A percentile compares a stretch with the other conserved stretches of the same genome.
phyloP scores from a whole-genome alignment of 1,140 invertebrate genomes.

The Bacillus rossius region DNA sequence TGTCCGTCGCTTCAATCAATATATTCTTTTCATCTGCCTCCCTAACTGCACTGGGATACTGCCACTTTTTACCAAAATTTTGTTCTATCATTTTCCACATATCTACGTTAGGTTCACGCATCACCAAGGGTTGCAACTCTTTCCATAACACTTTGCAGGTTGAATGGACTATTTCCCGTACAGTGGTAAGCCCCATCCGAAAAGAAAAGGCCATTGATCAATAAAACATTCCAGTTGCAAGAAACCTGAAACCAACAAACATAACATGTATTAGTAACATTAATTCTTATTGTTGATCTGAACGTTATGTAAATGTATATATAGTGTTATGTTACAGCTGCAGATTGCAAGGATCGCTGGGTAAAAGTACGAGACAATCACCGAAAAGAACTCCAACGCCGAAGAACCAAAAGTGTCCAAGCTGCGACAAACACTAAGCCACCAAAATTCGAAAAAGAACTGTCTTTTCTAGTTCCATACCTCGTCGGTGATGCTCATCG shows the following conservation, averaged over 20 bases:
- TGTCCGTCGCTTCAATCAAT: conserved; percentile 25
- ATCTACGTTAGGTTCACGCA: not conserved
- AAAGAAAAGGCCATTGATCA: not conserved
- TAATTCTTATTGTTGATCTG: too few relatives aligned
- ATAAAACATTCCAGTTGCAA: conserved; percentile 4
- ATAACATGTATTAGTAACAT: too few relatives aligned
- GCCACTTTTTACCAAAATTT: conserved; percentile 30
- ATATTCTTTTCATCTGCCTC: conserved; percentile 42
- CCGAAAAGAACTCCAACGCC: not conserved
- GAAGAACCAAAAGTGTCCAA: conserved; percentile 18
- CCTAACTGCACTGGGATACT: conserved; percentile 38
- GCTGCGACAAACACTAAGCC: conserved; percentile 18
- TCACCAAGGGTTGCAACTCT: not conserved
- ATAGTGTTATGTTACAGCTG: not conserved
- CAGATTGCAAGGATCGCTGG: conserved; percentile 3
- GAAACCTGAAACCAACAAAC: conserved; percentile 11
- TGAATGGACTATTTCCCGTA: not conserved
- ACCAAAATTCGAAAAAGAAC: conserved; percentile 21
- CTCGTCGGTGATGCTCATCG: conserved; percentile 17
- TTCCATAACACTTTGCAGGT: conserved; percentile 1
- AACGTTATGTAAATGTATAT: not conserved
- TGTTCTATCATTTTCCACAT: conserved; percentile 16
- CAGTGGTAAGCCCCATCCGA: not conserved
- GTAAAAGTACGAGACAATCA: not conserved
- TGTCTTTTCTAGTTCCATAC: conserved; percentile 19